Conservation (phyloP, 1,140 invertebrate genomes). For the Ylistrum balloti region DNA sequence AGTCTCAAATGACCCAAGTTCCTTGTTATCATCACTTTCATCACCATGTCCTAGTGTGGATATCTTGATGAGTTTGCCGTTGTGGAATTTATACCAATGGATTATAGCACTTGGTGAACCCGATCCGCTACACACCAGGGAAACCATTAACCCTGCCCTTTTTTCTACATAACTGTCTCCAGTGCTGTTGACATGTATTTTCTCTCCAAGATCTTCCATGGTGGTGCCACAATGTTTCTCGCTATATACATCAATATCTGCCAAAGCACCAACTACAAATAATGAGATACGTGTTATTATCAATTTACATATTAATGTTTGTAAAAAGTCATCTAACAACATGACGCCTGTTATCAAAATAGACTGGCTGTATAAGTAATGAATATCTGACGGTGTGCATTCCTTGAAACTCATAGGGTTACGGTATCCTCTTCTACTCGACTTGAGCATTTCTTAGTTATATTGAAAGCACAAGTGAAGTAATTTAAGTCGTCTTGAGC, state of each 20-base stretch:
- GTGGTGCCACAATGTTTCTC: background rate
- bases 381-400: too few species aligned
- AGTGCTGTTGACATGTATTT: background rate
- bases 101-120: background rate
- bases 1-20: background rate
- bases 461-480: too few species aligned
- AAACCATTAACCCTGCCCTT: background rate
- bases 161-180: background rate
- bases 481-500: too few species aligned
- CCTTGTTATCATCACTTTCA: background rate
- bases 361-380: too few species aligned
- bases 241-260: background rate
- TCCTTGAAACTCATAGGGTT: too few species aligned
- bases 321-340: too few species aligned
- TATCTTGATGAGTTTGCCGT: background rate
- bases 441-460: too few species aligned
- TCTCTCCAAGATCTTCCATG: background rate
- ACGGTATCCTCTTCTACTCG: too few species aligned
- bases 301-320: too few species aligned
- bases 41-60: background rate
- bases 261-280: background rate
- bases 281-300: background rate
- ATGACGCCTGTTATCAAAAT: too few species aligned
- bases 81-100: background rate
- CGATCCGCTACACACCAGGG: background rate